phyloP scores from a whole-genome alignment of 1,140 invertebrate species.

The Ridgeia piscesae region DNA sequence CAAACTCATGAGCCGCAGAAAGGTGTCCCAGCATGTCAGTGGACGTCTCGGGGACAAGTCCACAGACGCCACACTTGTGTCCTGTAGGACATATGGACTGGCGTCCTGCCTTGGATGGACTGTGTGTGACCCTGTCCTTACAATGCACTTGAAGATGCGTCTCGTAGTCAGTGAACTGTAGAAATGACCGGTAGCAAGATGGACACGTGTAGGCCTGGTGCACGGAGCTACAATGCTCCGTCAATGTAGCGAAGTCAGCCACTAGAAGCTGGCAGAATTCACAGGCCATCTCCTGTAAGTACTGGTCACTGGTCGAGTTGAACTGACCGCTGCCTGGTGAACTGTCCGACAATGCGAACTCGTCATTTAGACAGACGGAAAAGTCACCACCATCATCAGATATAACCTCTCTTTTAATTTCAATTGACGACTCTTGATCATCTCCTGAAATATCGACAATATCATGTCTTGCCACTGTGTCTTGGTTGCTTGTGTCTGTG shows the following conservation, averaged over 20 bases:
- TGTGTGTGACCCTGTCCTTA: neutral
- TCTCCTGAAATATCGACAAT: neutral
- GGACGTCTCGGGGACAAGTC: neutral
- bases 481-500: neutral
- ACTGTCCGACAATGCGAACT: neutral
- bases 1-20: neutral
- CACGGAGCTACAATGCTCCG: neutral
- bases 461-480: neutral
- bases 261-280: slow-evolving; percentile 8
- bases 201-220: neutral
- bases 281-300: slow-evolving; percentile 9
- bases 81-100: neutral
- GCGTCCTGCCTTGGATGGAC: neutral
- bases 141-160: neutral
- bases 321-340: neutral
- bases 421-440: neutral
- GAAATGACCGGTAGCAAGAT: neutral
- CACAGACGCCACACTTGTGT: slow-evolving; percentile 9
- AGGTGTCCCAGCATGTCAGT: neutral
- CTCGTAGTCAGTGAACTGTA: neutral
- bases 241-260: neutral
- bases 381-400: neutral
- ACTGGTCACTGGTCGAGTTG: neutral
- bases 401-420: neutral
- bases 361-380: neutral